phyloP scores from a whole-genome alignment of 1,140 invertebrate genomes.

The Brachionus angularis region DNA sequence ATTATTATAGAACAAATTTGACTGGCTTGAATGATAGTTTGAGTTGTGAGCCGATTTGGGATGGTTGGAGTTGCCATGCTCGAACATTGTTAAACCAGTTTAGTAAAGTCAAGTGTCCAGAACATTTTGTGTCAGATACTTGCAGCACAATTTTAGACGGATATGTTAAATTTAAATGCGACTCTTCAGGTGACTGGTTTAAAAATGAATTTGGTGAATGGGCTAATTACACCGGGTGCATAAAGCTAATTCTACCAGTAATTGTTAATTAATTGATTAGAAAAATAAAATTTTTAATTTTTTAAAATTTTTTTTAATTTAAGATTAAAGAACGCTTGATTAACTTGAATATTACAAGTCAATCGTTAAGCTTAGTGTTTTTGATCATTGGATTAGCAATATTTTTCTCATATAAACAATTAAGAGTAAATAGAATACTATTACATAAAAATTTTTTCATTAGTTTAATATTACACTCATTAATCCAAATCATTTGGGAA shows the following conservation, averaged over 20 bases:
- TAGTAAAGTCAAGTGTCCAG: slow-evolving; percentile 36
- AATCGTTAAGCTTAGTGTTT: slow-evolving; percentile 28
- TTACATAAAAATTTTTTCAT: slow-evolving; percentile 39
- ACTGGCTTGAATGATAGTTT: no score
- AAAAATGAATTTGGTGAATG: slow-evolving; percentile 25
- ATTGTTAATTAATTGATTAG: not conserved
- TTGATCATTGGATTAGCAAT: slow-evolving; percentile 4
- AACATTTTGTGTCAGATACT: slow-evolving; percentile 1
- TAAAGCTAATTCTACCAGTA: not conserved
- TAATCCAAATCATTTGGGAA: slow-evolving; percentile 40
- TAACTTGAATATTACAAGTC: slow-evolving; percentile 33
- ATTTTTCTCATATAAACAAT: slow-evolving; percentile 14
- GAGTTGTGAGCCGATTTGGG: slow-evolving; percentile 23
- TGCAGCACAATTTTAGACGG: slow-evolving; percentile 7
- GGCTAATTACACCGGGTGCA: slow-evolving; percentile 21
- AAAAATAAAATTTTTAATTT: not conserved
- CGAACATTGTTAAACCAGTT: not conserved
- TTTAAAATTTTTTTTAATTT: not conserved
- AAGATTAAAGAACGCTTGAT: slow-evolving; percentile 31
- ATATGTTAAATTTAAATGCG: slow-evolving; percentile 38
- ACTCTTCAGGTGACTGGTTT: not conserved
- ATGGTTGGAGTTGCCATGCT: slow-evolving; percentile 37
- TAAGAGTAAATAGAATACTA: slow-evolving; percentile 15
- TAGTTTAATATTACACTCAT: slow-evolving; percentile 10
- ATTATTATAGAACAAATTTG: not conserved